phyloP scores from a whole-genome alignment of 2,888 invertebrate species.

The Melinaea menophilus region DNA sequence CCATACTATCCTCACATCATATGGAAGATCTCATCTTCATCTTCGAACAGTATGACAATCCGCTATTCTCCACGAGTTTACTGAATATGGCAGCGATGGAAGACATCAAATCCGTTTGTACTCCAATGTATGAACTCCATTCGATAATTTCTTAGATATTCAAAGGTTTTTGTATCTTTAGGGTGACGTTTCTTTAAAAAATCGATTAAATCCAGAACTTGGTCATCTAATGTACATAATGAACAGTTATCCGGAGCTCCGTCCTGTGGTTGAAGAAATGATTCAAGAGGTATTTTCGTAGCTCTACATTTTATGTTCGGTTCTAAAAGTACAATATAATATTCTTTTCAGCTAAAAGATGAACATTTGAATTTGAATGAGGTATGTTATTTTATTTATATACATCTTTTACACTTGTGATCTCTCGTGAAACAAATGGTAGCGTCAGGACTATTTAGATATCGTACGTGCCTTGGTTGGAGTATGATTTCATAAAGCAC shows the following conservation, averaged over 20 bases:
- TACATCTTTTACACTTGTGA: background rate
- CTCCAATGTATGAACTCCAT: background rate
- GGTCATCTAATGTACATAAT: slow-evolving; percentile 67
- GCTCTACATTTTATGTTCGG: too few relatives aligned
- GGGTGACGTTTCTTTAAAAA: slow-evolving; percentile 61
- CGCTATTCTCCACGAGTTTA: slow-evolving; percentile 57
- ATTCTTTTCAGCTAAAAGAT: slow-evolving; percentile 43
- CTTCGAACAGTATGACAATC: slow-evolving; percentile 69
- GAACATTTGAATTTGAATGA: slow-evolving; percentile 31
- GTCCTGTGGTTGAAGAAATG: slow-evolving; percentile 54
- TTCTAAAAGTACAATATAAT: background rate
- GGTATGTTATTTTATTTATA: slow-evolving; percentile 24
- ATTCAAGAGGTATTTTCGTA: slow-evolving; percentile 46
- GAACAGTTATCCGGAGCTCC: slow-evolving; percentile 58
- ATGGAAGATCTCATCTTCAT: slow-evolving; percentile 66
- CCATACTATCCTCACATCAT: slow-evolving; percentile 48
- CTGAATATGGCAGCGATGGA: slow-evolving; percentile 62
- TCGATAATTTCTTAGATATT: slow-evolving; percentile 20
- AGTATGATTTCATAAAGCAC: too few relatives aligned
- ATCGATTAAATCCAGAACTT: slow-evolving; percentile 65
- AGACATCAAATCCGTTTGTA: slow-evolving; percentile 59
- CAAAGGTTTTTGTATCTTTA: slow-evolving; percentile 26
- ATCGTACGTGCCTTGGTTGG: too few relatives aligned
- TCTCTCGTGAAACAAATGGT: too few relatives aligned
- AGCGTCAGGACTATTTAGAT: too few relatives aligned